A percentile compares a stretch with the other conserved stretches of the same genome.
phyloP scores from a whole-genome alignment of 2,888 invertebrate genomes.

The Spilarctia lutea region DNA sequence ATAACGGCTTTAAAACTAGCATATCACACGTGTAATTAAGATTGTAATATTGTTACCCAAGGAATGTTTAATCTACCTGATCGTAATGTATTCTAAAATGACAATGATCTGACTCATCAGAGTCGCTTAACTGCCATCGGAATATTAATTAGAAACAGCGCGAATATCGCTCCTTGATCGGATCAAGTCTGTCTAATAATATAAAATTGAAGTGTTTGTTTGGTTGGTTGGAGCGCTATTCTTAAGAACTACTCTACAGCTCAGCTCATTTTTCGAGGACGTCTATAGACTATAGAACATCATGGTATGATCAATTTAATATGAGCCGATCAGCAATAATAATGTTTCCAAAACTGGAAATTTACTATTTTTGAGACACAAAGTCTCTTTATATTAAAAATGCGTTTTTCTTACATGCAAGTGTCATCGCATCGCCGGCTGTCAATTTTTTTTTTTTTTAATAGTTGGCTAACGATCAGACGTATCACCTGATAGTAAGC shows the following conservation, averaged over 20 bases:
- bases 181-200: background rate
- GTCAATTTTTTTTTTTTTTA: too few species aligned
- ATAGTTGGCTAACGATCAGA: too few species aligned
- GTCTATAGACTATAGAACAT: too few species aligned
- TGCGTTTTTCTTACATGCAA: background rate
- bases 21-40: background rate
- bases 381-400: background rate
- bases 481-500: too few species aligned
- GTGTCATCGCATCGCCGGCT: background rate
- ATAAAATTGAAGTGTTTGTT: too few species aligned
- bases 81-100: slow-evolving; percentile 10
- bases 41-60: background rate
- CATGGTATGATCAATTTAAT: too few species aligned
- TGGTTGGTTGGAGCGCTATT: too few species aligned
- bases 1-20: background rate
- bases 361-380: too few species aligned
- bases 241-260: too few species aligned
- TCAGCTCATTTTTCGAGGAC: too few species aligned
- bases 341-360: too few species aligned
- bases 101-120: slow-evolving; percentile 42
- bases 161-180: background rate
- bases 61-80: slow-evolving; percentile 5
- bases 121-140: slow-evolving; percentile 29
- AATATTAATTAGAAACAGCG: slow-evolving; percentile 42
- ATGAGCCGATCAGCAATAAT: too few species aligned